Conservation (phyloP, 2,888 invertebrate genomes). For the Branchipolynoe longqiensis region DNA sequence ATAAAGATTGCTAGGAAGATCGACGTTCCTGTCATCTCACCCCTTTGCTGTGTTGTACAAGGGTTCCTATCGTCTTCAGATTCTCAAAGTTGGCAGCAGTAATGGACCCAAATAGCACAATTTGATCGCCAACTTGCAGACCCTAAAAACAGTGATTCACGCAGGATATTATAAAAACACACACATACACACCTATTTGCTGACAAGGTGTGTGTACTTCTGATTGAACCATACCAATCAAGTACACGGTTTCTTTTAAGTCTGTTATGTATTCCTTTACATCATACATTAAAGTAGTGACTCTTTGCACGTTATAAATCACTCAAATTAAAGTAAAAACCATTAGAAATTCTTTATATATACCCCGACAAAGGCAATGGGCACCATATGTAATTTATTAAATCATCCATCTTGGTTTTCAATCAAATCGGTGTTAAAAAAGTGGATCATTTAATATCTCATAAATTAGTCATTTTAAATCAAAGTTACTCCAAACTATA, state of each 20-base stretch:
- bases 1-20: too few relatives aligned
- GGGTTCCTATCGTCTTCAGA: constrained; percentile 75
- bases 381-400: neutral
- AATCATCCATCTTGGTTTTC: neutral
- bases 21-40: too few relatives aligned
- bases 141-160: constrained; percentile 59
- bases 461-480: too few relatives aligned
- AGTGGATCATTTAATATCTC: neutral
- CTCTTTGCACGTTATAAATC: neutral
- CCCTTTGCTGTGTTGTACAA: constrained; percentile 79
- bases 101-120: constrained; percentile 79
- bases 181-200: too few relatives aligned
- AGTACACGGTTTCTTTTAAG: too few relatives aligned
- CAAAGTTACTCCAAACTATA: too few relatives aligned
- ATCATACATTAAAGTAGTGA: too few relatives aligned
- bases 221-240: too few relatives aligned
- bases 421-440: neutral
- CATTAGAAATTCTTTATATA: neutral
- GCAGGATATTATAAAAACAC: neutral
- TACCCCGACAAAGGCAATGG: neutral
- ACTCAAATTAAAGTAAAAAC: neutral
- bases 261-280: too few relatives aligned
- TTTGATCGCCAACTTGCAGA: constrained; percentile 75
- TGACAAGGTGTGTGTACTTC: too few relatives aligned
- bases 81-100: constrained; percentile 76